Evolutionary conservation across 2,888 invertebrate species (phyloP), one percentile per base, ranked within the genome.

Genomic region (Xylota segnis): DNA sequence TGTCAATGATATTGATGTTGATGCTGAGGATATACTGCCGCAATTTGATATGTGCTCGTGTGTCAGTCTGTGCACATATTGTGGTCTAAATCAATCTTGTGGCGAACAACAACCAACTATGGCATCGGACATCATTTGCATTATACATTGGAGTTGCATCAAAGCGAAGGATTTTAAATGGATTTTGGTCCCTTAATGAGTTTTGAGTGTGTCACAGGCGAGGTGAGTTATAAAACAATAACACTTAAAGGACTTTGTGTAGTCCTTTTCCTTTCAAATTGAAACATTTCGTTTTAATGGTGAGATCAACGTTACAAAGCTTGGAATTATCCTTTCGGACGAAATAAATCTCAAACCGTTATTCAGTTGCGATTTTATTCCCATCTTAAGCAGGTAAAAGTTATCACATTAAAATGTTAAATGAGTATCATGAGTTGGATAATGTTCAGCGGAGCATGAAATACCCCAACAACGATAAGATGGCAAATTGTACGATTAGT

Each of bases 371-470:
- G 14, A 12, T 54, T 68, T 61, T 16, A 40, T 23, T 3, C 29
- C 59, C 40, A 50, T 52, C 27, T n/a, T 16, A 18, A 27, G 23
- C 18, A 63, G 56, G 56, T 75, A 75, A 66, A 58, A 68, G 68
- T 68, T 61, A 50, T 32, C 58, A 34, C 76, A 52, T 63, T 56
- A 32, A 78, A 83, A 63, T 68, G 43, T 14, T 63, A 16, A 76
- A 82, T 58, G 63, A 58, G 23, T 63, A 27, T 65, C 70, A 43
- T 70, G 75, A 59, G 37, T 76, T 56, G 66, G 76, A 59, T 66
- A 59, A 29, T 56, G 66, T 43, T 74, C 37, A 27, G 37, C 50
- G 34, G 37, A 58, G 63, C 47, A 63, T 45, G 50, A 70, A 75
- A 75, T 63, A 18, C 34, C 29, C 50, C 6, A 52, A 43, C 56